Evolutionary conservation across 2,113 vertebrate species (phyloP).

Genomic region (Mormyrus lacerda): DNA sequence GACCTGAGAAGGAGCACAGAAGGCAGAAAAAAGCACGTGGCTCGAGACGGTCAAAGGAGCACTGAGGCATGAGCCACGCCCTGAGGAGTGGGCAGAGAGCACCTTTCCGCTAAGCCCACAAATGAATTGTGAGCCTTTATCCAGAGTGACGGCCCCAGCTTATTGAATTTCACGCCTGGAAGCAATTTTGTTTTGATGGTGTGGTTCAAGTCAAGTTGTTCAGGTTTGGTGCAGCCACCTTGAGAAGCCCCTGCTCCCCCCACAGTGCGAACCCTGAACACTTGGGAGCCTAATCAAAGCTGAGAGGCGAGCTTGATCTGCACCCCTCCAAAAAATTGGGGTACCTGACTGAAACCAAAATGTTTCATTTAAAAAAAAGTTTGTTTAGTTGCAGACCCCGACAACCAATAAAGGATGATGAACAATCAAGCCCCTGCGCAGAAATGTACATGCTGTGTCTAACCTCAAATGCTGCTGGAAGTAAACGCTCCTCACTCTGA

Average conservation of each 20-base stretch:
- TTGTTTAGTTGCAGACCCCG: background rate
- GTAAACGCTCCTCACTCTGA: background rate
- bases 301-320: background rate
- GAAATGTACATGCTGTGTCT: background rate
- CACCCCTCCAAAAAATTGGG: background rate
- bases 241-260: background rate
- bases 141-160: background rate
- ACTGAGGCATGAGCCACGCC: background rate
- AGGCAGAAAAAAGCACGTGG: background rate
- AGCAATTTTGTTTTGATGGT: background rate
- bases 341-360: background rate
- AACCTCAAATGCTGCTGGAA: background rate
- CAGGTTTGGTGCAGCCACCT: background rate
- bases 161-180: background rate
- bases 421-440: background rate
- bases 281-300: background rate
- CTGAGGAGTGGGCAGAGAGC: background rate
- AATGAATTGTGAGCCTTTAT: background rate
- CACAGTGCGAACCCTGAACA: background rate
- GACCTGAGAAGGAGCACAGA: slow-evolving; percentile 21
- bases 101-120: background rate
- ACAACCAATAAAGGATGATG: background rate
- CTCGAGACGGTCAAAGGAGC: background rate
- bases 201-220: background rate
- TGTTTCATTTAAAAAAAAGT: background rate